phyloP scores from a whole-genome alignment of 2,888 invertebrate species.

The Ypsolopha sequella region DNA sequence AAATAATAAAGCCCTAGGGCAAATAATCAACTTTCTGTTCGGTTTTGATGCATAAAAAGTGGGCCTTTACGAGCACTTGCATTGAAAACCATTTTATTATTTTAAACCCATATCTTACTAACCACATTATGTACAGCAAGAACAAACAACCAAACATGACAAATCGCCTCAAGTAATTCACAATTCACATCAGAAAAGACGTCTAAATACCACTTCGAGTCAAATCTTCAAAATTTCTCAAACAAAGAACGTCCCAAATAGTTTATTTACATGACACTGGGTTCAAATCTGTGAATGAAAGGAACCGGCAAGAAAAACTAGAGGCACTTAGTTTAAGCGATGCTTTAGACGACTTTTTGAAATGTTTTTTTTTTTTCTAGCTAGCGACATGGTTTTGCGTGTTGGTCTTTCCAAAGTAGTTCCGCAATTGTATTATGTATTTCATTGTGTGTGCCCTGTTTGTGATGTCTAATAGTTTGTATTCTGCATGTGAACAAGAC shows the following conservation, averaged over 20 bases:
- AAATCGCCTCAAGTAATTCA: background rate
- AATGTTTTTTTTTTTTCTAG: background rate
- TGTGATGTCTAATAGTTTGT: too few species aligned
- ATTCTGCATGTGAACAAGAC: too few species aligned
- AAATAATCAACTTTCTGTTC: too few species aligned
- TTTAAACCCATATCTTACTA: too few species aligned
- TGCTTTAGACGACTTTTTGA: background rate
- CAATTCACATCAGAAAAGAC: background rate
- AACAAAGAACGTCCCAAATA: background rate
- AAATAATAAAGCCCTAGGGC: too few species aligned
- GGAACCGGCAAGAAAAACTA: background rate
- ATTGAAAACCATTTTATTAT: background rate
- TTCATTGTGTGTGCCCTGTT: too few species aligned
- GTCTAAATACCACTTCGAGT: background rate
- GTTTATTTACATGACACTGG: slow-evolving; percentile 2
- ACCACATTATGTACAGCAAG: too few species aligned
- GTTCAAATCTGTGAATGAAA: background rate
- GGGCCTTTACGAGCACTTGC: background rate
- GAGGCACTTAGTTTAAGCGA: background rate
- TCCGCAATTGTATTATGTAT: too few species aligned
- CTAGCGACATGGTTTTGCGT: background rate
- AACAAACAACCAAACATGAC: background rate
- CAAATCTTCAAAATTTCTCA: background rate
- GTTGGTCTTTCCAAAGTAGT: background rate
- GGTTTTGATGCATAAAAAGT: too few species aligned